Evolutionary conservation across 2,113 vertebrate species (phyloP).

Genomic region (Anarhynchus alexandrinus): DNA sequence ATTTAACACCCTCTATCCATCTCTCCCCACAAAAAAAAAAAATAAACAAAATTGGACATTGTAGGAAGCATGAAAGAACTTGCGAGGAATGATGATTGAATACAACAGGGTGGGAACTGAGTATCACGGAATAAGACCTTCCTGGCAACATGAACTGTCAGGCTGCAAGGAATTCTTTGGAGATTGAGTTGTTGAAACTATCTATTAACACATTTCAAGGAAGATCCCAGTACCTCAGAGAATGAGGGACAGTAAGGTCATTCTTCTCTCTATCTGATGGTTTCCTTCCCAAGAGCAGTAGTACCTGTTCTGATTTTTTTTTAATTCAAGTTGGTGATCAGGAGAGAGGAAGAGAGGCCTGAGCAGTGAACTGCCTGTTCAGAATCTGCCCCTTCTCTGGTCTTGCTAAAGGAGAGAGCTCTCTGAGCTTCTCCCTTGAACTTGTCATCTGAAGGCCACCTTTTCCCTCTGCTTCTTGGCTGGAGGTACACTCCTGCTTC

Average conservation of each 20-base stretch:
- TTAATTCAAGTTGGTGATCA: neutral
- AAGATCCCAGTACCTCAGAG: neutral
- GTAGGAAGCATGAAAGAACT: neutral
- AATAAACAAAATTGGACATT: neutral
- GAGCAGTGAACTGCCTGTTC: neutral
- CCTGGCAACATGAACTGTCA: neutral
- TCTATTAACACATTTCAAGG: neutral
- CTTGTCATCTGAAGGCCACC: neutral
- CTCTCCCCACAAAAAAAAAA: neutral
- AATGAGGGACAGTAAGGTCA: neutral
- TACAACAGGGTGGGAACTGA: neutral
- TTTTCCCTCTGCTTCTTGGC: neutral
- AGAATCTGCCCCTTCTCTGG: neutral
- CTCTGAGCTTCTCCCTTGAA: neutral
- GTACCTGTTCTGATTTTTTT: neutral
- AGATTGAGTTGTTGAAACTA: neutral
- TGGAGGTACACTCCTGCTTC: neutral
- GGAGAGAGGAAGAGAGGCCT: neutral
- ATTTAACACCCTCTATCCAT: neutral
- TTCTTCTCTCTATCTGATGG: neutral
- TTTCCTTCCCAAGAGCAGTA: neutral
- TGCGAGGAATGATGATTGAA: neutral
- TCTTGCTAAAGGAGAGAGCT: neutral
- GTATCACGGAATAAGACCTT: neutral
- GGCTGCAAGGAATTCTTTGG: neutral